Evolutionary conservation across 2,113 vertebrate genomes (phyloP), one percentile per base, ranked within the genome.

Genomic region (Brachyistius frenatus): DNA sequence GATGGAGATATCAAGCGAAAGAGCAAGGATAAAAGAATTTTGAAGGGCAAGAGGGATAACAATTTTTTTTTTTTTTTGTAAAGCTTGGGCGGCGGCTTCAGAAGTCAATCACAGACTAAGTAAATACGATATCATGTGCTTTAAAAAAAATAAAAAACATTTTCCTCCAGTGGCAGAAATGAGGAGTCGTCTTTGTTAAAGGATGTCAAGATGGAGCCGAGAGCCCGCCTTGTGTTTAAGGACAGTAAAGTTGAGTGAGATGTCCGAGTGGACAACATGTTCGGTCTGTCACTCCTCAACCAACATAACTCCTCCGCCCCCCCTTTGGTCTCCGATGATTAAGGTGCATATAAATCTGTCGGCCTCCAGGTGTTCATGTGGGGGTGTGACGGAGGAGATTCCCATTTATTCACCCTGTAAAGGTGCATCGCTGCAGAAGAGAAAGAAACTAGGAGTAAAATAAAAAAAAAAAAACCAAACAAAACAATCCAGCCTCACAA

Each of bases 41-140:
- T 80, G 75, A 90, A 88, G 82, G 89, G 74, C 73, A 84, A 85
- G 56, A 57, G 31, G 61, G 47, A 64, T 68, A 63, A 39, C 7
- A 74, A 14, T 49, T 49, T 49, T 49, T 15, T 49, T 52, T 52
- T 52, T 23, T 23, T 52, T 23, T 52, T 52, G 5, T 55, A 53
- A 63, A 70, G 30, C 53, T 79, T 63, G 6, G 30, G 47, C 5
- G 23, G 23, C 23, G 23, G 23, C 23, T 23, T 23, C 23, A 23
- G 23, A 23, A 23, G 23, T 23, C 23, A 23, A 23, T 23, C 23
- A 23, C 23, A 1, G 23, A 23, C 23, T 23, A 23, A 60, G 47
- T 5, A 73, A 70, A 63, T 31, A 44, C 2, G 60, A n/a, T 41
- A 60, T 74, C n/a, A 54, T 65, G 5, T 52, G 11, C 66, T 63